These are phyloP conservation scores for Latrodectus elegans DNA, from an alignment of 2,888 invertebrate species.

Conservation along the genomic window DNA sequence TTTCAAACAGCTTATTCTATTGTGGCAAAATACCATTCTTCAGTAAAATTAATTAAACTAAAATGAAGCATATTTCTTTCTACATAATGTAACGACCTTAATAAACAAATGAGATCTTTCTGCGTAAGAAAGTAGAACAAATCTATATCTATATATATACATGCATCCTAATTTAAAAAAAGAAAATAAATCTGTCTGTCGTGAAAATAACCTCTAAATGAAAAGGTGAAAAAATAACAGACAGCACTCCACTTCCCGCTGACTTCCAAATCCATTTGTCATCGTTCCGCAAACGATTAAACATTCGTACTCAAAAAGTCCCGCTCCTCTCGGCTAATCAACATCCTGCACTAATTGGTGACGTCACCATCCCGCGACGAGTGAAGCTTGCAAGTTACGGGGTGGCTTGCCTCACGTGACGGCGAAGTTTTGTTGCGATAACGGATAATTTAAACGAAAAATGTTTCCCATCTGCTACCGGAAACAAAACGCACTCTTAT, in stretches of 20 bases:
- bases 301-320: slow-evolving; percentile 23
- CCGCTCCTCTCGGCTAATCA: slow-evolving; percentile 41
- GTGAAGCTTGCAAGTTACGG: slow-evolving; percentile 30
- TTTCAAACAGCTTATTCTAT: no score
- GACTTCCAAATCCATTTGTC: slow-evolving; percentile 43
- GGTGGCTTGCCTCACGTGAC: slow-evolving; percentile 39
- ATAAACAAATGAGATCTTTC: no score
- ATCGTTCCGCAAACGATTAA: slow-evolving; percentile 38
- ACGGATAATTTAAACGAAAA: slow-evolving; percentile 55
- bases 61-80: no score
- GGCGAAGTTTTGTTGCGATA: slow-evolving; percentile 36
- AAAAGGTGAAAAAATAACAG: no score
- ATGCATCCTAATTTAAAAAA: no score
- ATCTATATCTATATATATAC: no score
- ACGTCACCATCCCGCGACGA: slow-evolving; percentile 58
- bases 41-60: no score
- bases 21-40: no score
- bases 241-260: neutral
- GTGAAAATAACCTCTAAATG: no score
- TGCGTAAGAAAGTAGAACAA: no score
- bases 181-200: no score
- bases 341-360: slow-evolving; percentile 55
- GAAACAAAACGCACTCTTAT: slow-evolving; percentile 54
- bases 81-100: no score
- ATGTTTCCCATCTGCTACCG: slow-evolving; percentile 42